Evolutionary conservation across 2,113 vertebrate genomes (phyloP).

Genomic region (Caranx ignobilis): DNA sequence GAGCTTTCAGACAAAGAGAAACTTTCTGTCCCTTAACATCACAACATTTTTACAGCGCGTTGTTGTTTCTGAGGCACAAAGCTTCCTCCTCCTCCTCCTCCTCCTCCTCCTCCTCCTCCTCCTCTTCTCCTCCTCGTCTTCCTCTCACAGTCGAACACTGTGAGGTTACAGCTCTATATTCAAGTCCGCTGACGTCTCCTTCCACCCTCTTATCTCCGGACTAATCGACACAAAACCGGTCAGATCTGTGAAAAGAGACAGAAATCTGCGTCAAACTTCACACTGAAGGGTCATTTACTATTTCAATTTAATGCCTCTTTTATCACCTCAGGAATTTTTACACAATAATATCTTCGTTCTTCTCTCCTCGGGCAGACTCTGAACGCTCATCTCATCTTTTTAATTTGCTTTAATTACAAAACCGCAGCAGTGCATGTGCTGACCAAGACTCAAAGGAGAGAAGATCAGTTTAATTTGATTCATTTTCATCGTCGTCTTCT

Average conservation of each 20-base stretch:
- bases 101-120: not conserved
- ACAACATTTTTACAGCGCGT: slow-evolving; percentile 10
- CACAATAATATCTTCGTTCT: not conserved
- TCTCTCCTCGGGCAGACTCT: too few relatives aligned
- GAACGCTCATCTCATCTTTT: not conserved
- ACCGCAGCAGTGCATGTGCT: not conserved
- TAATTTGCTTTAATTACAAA: not conserved
- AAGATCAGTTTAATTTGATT: too few relatives aligned
- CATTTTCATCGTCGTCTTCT: too few relatives aligned
- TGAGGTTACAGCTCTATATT: not conserved
- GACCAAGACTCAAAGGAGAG: not conserved
- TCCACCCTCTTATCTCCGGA: too few relatives aligned
- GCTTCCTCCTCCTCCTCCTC: slow-evolving; percentile 13
- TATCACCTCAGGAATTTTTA: not conserved
- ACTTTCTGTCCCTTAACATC: slow-evolving; percentile 66
- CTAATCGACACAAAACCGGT: not conserved
- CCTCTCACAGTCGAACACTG: not conserved
- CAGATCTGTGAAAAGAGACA: not conserved
- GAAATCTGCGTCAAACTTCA: too few relatives aligned
- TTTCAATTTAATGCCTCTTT: not conserved
- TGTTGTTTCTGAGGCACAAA: slow-evolving; percentile 50
- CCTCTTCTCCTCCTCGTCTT: too few relatives aligned
- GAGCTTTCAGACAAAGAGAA: slow-evolving; percentile 80
- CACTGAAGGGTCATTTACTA: too few relatives aligned
- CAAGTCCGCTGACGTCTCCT: not conserved